These are phyloP conservation scores for Carterocephalus palaemon DNA, from an alignment of 2,888 invertebrate genomes.

Conservation along the genomic window DNA sequence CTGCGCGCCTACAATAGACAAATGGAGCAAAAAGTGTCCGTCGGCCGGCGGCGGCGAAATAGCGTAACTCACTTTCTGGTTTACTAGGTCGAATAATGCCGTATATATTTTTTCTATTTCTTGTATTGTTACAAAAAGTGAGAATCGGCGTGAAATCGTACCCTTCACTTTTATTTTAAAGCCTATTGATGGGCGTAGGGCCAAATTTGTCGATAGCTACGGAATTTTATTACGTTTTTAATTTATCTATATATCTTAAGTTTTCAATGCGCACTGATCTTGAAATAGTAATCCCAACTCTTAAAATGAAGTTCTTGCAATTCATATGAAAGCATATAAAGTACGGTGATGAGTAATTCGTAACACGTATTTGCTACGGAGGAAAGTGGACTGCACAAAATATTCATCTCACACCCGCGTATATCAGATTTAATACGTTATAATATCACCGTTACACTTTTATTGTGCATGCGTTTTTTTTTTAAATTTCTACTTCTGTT, in stretches of 20 bases:
- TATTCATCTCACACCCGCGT: conserved; percentile 7
- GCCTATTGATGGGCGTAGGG: conserved; percentile 27
- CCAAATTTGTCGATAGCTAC: conserved; percentile 22
- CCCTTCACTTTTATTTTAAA: conserved; percentile 50
- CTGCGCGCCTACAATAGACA: conserved; percentile 39
- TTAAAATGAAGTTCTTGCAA: not conserved
- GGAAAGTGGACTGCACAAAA: conserved; percentile 18
- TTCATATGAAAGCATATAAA: conserved; percentile 4
- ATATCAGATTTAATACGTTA: not conserved
- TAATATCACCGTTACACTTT: conserved; percentile 6
- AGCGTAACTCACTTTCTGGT: conserved; percentile 54
- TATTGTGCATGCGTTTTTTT: no score
- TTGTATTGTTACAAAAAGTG: conserved; percentile 44
- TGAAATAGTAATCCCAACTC: no score
- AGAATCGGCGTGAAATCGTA: conserved; percentile 58
- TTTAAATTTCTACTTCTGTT: conserved; percentile 6
- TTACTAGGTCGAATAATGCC: conserved; percentile 66
- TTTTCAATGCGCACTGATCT: no score
- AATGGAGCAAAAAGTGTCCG: conserved; percentile 51
- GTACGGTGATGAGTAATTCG: conserved; percentile 5
- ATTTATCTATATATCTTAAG: no score
- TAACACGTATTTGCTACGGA: conserved; percentile 14
- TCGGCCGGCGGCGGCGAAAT: conserved; percentile 47
- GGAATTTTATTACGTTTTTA: no score
- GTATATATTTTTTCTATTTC: conserved; percentile 53